Percentiles rank a stretch among this genome's conserved stretches.
phyloP scores from a whole-genome alignment of 1,140 invertebrate species.

The Microplitis mediator region DNA sequence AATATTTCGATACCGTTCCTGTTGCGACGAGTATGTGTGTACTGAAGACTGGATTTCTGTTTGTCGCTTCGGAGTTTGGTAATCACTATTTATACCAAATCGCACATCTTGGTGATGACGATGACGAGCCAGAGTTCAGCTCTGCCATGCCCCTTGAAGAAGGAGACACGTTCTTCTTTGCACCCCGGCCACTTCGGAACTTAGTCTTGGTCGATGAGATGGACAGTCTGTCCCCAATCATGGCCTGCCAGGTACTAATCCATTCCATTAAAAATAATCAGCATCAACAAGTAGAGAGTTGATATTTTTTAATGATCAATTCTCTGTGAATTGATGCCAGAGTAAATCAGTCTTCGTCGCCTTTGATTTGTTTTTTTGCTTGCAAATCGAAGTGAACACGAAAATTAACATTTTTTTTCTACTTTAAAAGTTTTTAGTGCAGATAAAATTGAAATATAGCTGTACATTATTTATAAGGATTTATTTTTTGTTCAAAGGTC shows the following conservation, averaged over 20 bases:
- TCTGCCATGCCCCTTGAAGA: constrained; percentile 98
- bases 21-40: constrained; percentile 97
- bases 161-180: constrained; percentile 99
- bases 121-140: constrained; percentile 99
- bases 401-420: constrained; percentile 41
- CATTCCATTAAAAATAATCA: too few species aligned
- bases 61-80: constrained; percentile 98
- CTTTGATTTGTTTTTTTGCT: constrained; percentile 46
- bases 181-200: constrained; percentile 91
- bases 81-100: constrained; percentile 99
- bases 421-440: background rate
- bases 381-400: constrained; percentile 55
- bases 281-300: constrained; percentile 49
- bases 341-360: constrained; percentile 53
- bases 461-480: background rate
- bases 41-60: constrained; percentile 97
- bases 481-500: constrained; percentile 57
- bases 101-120: constrained; percentile 97
- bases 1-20: constrained; percentile 99
- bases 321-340: constrained; percentile 48
- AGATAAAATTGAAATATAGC: background rate
- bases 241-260: constrained; percentile 75
- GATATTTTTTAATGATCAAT: constrained; percentile 29
- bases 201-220: constrained; percentile 97
- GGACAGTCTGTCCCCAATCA: constrained; percentile 95